Evolutionary conservation across 2,113 vertebrate genomes (phyloP).

Genomic region (Salminus brasiliensis): DNA sequence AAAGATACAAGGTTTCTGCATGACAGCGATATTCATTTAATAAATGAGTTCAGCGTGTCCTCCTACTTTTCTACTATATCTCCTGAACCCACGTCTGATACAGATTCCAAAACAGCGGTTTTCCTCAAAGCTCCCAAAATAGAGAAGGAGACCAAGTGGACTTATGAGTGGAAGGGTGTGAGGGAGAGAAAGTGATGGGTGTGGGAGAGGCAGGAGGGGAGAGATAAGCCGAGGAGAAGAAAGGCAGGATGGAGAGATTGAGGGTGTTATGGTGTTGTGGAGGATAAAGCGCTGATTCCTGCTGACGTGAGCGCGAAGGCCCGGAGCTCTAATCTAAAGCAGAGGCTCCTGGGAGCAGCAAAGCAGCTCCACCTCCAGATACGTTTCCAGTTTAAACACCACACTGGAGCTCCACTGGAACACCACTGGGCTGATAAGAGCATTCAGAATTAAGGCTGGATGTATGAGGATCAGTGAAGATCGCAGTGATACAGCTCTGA

Average conservation of each 20-base stretch:
- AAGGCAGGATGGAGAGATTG: constrained; percentile 46
- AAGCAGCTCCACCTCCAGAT: constrained; percentile 1
- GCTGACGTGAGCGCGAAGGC: constrained; percentile 37
- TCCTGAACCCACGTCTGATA: no score
- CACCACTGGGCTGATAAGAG: neutral
- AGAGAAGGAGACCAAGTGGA: neutral
- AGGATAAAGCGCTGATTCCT: constrained; percentile 35
- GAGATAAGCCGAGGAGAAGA: constrained; percentile 2
- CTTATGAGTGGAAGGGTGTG: neutral
- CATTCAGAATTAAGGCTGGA: neutral
- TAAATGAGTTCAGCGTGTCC: no score
- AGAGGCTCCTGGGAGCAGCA: constrained; percentile 25
- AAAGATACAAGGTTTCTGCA: no score
- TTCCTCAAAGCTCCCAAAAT: neutral
- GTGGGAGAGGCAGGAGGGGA: neutral
- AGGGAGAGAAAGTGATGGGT: neutral
- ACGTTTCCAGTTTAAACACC: neutral
- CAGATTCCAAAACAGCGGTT: no score
- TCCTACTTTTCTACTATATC: no score
- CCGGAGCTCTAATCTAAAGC: constrained; percentile 35
- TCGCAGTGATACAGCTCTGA: no score
- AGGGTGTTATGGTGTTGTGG: constrained; percentile 22
- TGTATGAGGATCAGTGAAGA: no score
- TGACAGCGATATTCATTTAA: no score
- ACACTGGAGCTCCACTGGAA: neutral